Percentiles rank a stretch among this genome's conserved stretches.
Conservation (phyloP, 2,888 invertebrate species). For the Agriopis marginaria region DNA sequence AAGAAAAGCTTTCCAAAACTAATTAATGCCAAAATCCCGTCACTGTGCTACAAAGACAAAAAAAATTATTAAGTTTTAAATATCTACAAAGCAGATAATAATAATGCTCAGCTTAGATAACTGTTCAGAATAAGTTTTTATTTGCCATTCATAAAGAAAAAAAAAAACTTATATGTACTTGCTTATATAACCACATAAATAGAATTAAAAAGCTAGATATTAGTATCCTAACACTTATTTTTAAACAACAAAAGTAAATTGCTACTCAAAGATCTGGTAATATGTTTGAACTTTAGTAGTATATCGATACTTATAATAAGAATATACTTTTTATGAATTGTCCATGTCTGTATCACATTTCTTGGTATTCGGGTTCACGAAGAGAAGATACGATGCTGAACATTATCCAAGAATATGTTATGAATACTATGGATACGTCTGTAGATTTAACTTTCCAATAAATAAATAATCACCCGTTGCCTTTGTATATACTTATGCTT, state of each 20-base stretch:
- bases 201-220: no score
- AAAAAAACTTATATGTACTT: no score
- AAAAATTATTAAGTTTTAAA: no score
- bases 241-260: slow-evolving; percentile 6
- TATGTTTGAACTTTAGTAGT: slow-evolving; percentile 13
- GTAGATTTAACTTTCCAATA: neutral
- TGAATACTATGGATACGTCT: slow-evolving; percentile 58
- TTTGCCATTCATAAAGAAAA: no score
- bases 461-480: neutral
- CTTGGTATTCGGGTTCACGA: slow-evolving; percentile 62
- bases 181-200: no score
- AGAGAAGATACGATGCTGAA: slow-evolving; percentile 50
- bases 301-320: slow-evolving; percentile 19
- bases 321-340: slow-evolving; percentile 62
- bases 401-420: slow-evolving; percentile 41
- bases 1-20: no score
- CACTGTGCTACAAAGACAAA: no score
- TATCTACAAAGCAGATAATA: no score
- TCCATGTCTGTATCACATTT: slow-evolving; percentile 63
- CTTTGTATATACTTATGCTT: neutral
- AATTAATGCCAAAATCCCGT: no score
- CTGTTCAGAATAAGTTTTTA: no score
- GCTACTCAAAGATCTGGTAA: slow-evolving; percentile 1
- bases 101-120: no score
- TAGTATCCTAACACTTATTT: no score